A percentile compares a stretch with the other conserved stretches of the same genome.
These are phyloP conservation scores for Anguilla rostrata DNA, from an alignment of 2,113 vertebrate species.

Conservation along the genomic window DNA sequence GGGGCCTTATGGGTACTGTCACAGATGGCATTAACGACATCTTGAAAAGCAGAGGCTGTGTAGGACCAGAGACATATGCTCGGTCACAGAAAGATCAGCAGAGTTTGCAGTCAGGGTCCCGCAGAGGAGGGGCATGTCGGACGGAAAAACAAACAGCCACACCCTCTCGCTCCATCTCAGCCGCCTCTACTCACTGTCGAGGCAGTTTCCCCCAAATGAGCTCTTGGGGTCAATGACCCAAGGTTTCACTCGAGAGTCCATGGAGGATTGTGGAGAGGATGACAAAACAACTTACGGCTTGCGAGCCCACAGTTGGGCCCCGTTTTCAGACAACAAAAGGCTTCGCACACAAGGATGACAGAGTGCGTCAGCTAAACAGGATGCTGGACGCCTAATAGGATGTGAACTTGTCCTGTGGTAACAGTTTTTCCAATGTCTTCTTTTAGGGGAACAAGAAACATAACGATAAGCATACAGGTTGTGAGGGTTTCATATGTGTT, in stretches of 20 bases:
- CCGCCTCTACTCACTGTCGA: conserved; percentile 38
- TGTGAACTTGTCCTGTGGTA: conserved; percentile 37
- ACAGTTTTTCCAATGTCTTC: conserved; percentile 4
- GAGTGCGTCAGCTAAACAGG: conserved; percentile 48
- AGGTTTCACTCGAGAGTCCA: conserved; percentile 8
- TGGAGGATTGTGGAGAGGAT: conserved; percentile 51
- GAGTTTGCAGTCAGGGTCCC: conserved; percentile 55
- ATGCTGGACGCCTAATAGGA: conserved; percentile 45
- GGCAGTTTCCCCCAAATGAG: conserved; percentile 3
- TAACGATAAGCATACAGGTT: not conserved
- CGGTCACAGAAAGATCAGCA: conserved; percentile 57
- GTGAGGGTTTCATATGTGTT: not conserved
- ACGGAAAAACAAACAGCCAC: conserved; percentile 54
- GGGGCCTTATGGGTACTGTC: conserved; percentile 64
- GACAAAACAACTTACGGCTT: conserved; percentile 41
- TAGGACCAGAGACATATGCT: conserved; percentile 71
- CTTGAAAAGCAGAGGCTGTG: conserved; percentile 53
- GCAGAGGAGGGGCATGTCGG: conserved; percentile 40
- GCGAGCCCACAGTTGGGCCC: conserved; percentile 38
- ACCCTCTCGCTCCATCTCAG: conserved; percentile 46
- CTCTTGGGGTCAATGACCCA: conserved; percentile 6
- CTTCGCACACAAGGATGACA: conserved; percentile 63
- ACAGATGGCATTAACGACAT: conserved; percentile 72
- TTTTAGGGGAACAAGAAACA: not conserved
- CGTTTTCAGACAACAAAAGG: conserved; percentile 48